Percentiles rank a stretch among this genome's conserved stretches.
Conservation (phyloP, 2,113 vertebrate genomes). For the Mugil cephalus region DNA sequence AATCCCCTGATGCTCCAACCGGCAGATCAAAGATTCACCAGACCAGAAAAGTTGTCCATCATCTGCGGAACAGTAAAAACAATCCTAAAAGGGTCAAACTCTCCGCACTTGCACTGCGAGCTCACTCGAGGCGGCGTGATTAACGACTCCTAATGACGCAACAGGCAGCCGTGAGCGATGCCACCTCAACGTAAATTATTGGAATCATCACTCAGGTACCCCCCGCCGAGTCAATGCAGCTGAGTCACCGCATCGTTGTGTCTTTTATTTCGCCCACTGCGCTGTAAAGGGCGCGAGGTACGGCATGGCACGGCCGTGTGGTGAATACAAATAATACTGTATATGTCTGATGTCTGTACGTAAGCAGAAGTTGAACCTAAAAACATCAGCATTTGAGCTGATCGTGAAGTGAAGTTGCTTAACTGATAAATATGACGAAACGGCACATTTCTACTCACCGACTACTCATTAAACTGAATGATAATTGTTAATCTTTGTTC, state of each 20-base stretch:
- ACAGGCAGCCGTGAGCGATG: background rate
- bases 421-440: too few relatives aligned
- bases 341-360: too few relatives aligned
- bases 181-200: background rate
- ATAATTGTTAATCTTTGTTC: too few relatives aligned
- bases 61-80: background rate
- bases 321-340: too few relatives aligned
- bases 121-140: background rate
- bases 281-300: too few relatives aligned
- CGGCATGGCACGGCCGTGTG: too few relatives aligned
- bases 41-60: slow-evolving; percentile 4
- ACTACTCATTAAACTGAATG: too few relatives aligned
- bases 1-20: slow-evolving; percentile 9
- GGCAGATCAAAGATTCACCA: slow-evolving; percentile 17
- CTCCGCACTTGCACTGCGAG: background rate
- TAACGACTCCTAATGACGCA: background rate
- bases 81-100: background rate
- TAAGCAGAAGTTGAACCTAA: too few relatives aligned
- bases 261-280: background rate
- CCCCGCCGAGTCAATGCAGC: background rate
- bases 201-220: background rate
- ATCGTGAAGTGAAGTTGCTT: too few relatives aligned
- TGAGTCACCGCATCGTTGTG: background rate
- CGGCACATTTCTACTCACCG: too few relatives aligned
- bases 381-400: too few relatives aligned